Conservation (phyloP, 2,797 vertebrate species). For the Sphaeramia orbicularis region DNA sequence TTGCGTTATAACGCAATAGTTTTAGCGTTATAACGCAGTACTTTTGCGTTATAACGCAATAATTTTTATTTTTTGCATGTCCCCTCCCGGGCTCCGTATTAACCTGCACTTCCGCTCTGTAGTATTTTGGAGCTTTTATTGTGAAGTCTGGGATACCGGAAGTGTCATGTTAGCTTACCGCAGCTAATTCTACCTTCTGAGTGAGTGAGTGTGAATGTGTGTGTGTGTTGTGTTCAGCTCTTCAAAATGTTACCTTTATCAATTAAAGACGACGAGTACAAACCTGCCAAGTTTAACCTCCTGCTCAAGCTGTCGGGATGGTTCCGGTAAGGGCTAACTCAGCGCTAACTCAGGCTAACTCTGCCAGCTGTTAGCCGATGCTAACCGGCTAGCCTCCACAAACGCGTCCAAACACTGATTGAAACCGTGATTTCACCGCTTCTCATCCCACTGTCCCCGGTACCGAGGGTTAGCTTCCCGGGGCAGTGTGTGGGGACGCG, state of each 20-base stretch:
- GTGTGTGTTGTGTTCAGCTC: slow-evolving; percentile 37
- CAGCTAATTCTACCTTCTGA: slow-evolving; percentile 12
- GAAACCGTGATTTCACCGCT: neutral
- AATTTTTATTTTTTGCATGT: too few species aligned
- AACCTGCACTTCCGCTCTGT: too few species aligned
- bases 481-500: neutral
- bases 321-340: slow-evolving; percentile 88
- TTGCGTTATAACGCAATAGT: too few species aligned
- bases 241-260: slow-evolving; percentile 89
- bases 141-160: slow-evolving; percentile 65
- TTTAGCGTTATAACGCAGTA: too few species aligned
- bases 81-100: too few species aligned
- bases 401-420: neutral
- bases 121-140: slow-evolving; percentile 50
- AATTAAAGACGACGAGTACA: slow-evolving; percentile 96
- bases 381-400: slow-evolving; percentile 47
- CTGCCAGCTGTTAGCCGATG: slow-evolving; percentile 36
- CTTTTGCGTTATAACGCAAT: too few species aligned
- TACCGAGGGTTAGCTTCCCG: neutral
- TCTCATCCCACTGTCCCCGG: neutral
- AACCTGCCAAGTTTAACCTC: slow-evolving; percentile 92
- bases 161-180: slow-evolving; percentile 54
- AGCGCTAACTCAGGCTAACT: slow-evolving; percentile 17
- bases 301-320: slow-evolving; percentile 93
- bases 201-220: slow-evolving; percentile 36